Evolutionary conservation across 1,140 invertebrate genomes (phyloP), one percentile per base, ranked within the genome.

Genomic region (Euura lappo): DNA sequence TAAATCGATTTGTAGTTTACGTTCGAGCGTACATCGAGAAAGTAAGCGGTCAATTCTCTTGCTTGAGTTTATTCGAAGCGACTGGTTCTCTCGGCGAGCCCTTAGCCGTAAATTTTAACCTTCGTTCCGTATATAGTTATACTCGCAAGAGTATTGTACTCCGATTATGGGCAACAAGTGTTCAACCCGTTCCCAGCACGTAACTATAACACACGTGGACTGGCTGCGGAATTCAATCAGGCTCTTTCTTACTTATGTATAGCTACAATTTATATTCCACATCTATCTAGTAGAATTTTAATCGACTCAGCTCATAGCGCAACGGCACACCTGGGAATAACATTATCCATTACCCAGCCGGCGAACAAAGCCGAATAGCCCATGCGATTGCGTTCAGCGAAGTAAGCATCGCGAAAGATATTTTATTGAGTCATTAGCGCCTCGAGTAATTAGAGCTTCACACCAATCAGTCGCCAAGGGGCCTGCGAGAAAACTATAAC

Each of bases 141-240:
- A 77, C 76, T 74, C 78, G 74, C 78, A 75, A 66, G 72, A 73
- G 75, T 77, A 81, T 82, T 81, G 77, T 82, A 79, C 79, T 79
- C 83, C 81, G 78, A 77, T 81, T 84, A 83, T 82, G 83, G 83
- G 75, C 78, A 84, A 80, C 79, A 78, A 79, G 79, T 78, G 76
- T 71, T 75, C 77, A 74, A 78, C 79, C 78, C 74, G 79, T 83
- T 75, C 70, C 75, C 65, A 65, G 68, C 46, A 68, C 65, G 51
- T 60, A 60, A 60, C 51, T 60, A 60, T 60, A 60, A 60, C 51
- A 11, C 10, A 28, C 28, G 28, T 28, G 28, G 28, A 28, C 28
- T 28, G 28, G 28, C 28, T 28, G 28, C 28, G 28, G 28, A 28
- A 28, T 28, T 28, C 28, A 28, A 60, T 3, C 51, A 60, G 51